These are phyloP conservation scores for Gymnogyps californianus DNA, from an alignment of 2,113 vertebrate genomes.

Conservation along the genomic window DNA sequence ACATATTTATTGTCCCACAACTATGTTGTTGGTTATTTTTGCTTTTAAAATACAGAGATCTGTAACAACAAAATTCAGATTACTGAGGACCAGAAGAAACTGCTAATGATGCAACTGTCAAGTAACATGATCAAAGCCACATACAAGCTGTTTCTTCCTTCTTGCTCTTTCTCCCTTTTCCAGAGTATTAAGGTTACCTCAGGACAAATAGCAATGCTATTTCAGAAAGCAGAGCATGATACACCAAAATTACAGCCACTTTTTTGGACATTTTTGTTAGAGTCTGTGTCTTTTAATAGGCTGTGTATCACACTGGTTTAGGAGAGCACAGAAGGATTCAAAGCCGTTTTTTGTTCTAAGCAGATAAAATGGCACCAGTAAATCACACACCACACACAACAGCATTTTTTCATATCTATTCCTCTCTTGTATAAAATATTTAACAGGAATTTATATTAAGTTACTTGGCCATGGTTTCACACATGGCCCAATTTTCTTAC, in stretches of 20 bases:
- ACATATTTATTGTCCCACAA: neutral
- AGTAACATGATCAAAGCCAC: neutral
- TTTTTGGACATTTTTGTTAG: neutral
- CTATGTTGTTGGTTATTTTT: neutral
- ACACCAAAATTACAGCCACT: neutral
- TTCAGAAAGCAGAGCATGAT: neutral
- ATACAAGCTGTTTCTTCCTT: neutral
- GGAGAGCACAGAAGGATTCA: neutral
- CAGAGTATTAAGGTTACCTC: neutral
- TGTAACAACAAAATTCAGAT: neutral
- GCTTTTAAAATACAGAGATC: neutral
- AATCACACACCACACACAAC: neutral
- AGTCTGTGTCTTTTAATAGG: neutral
- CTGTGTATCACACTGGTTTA: neutral
- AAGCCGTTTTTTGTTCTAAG: neutral
- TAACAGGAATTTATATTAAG: neutral
- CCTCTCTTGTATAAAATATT: neutral
- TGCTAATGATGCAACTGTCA: neutral
- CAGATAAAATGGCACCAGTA: neutral
- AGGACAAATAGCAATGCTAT: neutral
- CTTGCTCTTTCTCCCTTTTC: neutral
- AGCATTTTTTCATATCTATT: neutral
- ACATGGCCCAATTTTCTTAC: neutral
- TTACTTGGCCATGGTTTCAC: neutral
- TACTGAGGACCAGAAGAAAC: neutral